Evolutionary conservation across 92 coral and sea anemone species (phyloP).

Genomic region (Galaxea fascicularis): DNA sequence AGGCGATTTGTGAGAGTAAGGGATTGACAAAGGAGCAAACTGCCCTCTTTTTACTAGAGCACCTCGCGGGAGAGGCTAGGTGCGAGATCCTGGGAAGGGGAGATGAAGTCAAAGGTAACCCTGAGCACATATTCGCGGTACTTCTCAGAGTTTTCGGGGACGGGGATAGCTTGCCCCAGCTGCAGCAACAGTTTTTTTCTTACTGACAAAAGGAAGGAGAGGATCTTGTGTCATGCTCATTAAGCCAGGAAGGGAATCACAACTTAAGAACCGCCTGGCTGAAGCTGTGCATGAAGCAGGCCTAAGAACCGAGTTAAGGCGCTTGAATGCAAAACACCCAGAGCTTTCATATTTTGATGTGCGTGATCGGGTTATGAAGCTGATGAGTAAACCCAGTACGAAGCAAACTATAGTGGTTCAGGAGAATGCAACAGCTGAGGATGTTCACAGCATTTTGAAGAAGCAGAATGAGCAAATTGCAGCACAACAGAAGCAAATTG

Average conservation of each 20-base stretch:
- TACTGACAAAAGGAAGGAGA: too few relatives aligned
- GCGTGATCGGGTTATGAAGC: constrained; percentile 61
- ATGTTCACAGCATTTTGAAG: constrained; percentile 51
- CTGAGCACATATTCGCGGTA: too few relatives aligned
- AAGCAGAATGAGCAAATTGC: constrained; percentile 54
- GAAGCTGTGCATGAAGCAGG: constrained; percentile 65
- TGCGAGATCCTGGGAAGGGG: too few relatives aligned
- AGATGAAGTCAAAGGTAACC: too few relatives aligned
- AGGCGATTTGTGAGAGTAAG: too few relatives aligned
- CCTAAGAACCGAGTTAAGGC: constrained; percentile 58
- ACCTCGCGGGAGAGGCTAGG: too few relatives aligned
- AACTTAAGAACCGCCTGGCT: constrained; percentile 62
- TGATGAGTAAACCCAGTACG: constrained; percentile 44
- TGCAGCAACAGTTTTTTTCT: too few relatives aligned
- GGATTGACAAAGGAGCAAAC: too few relatives aligned
- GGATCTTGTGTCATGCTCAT: too few relatives aligned
- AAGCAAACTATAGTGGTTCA: constrained; percentile 42
- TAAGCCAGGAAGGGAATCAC: constrained; percentile 52
- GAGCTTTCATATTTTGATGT: constrained; percentile 69
- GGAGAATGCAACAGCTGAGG: constrained; percentile 55
- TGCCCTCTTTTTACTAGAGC: too few relatives aligned
- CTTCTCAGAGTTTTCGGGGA: too few relatives aligned
- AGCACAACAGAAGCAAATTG: constrained; percentile 75
- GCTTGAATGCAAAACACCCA: constrained; percentile 68
- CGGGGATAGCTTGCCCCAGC: too few relatives aligned